Evolutionary conservation across 2,888 invertebrate species (phyloP).

Genomic region (Teinopalpus imperialis): DNA sequence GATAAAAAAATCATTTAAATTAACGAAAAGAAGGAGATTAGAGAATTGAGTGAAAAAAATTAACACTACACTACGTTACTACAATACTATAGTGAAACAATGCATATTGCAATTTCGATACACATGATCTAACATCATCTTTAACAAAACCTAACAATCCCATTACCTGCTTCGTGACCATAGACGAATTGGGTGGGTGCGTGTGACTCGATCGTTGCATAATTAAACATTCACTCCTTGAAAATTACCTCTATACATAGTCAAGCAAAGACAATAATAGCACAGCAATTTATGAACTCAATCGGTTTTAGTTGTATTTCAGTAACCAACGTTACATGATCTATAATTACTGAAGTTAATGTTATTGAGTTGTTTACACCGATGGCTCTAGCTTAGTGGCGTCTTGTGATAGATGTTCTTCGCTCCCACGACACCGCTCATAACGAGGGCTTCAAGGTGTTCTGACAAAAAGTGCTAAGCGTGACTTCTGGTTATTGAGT

Average conservation of each 20-base stretch:
- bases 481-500: constrained; percentile 24
- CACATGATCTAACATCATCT: constrained; percentile 8
- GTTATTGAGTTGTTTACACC: neutral
- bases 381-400: constrained; percentile 17
- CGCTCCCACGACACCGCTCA: constrained; percentile 31
- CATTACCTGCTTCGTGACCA: constrained; percentile 18
- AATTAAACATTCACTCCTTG: constrained; percentile 1
- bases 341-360: neutral
- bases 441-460: constrained; percentile 32
- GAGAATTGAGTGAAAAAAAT: no score
- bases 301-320: neutral
- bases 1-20: no score
- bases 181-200: constrained; percentile 13
- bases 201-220: constrained; percentile 16
- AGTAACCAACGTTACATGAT: constrained; percentile 7
- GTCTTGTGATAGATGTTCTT: constrained; percentile 22
- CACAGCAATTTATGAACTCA: neutral
- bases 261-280: neutral
- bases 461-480: constrained; percentile 28
- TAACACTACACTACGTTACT: no score
- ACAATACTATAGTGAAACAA: neutral
- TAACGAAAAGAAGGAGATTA: no score
- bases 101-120: neutral
- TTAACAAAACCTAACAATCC: constrained; percentile 14
- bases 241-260: neutral